Evolutionary conservation across 1,140 invertebrate species (phyloP), one percentile per base, ranked within the genome.

Genomic region (Drosophila sp.): DNA sequence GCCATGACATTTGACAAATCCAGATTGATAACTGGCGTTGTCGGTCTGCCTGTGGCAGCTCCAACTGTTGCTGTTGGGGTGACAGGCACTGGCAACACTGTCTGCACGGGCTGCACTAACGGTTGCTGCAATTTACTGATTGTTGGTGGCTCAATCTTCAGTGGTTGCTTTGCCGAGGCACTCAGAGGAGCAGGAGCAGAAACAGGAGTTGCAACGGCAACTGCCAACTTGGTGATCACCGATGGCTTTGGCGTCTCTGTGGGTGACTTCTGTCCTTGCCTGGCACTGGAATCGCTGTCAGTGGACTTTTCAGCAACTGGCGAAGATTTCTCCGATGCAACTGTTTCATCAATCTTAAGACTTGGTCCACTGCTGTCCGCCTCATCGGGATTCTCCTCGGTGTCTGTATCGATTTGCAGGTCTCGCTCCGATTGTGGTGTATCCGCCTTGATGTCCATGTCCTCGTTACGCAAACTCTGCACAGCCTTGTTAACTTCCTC

Each of bases 391-490:
- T 93, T 94, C 81, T 97, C 96, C 81, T 97, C 96, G 7, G 95
- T 96, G 78, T 97, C 96, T 1, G 96, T 97, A 90, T 97, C 97
- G 58, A 97, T 97, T 89, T 97, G 95, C 6, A 97, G 92, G 84
- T 96, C 96, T 76, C 95, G 94, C 84, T 97, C 96, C 29, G 96
- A 97, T 70, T 96, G 95, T 4, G 96, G 96, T 1, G 96, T 97
- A 48, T 96, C 96, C 1, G 96, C 96, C 92, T 97, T 97, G 25
- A 95, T 93, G 82, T 96, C 95, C 72, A 95, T 82, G 80, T 96
- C 95, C 83, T 94, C 94, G 1, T 95, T 94, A 81, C 95, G 95
- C 13, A 96, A 86, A 89, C 95, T 96, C 82, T 96, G 95, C 0
- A 96, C 95, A 0, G 95, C 95, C 90, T 96, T 95, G 78, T 95